These are phyloP conservation scores for Chloromyia formosa DNA, from an alignment of 2,888 invertebrate genomes.

Conservation along the genomic window DNA sequence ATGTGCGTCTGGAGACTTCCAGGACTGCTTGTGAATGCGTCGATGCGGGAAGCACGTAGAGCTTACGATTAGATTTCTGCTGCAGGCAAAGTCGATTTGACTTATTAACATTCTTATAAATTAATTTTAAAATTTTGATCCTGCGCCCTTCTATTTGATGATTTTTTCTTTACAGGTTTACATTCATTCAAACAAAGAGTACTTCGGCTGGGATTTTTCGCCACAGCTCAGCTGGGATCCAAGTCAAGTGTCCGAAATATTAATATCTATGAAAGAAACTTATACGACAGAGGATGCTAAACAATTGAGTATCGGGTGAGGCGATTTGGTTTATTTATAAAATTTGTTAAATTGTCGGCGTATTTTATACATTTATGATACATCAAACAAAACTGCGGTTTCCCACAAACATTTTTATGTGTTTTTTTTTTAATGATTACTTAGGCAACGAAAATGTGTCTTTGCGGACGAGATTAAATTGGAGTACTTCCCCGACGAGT, in stretches of 20 bases:
- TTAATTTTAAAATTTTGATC: too few species aligned
- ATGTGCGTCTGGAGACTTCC: too few species aligned
- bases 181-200: conserved; percentile 75
- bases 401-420: too few species aligned
- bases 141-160: too few species aligned
- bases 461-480: conserved; percentile 74
- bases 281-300: conserved; percentile 79
- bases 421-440: too few species aligned
- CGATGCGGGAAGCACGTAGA: too few species aligned
- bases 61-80: too few species aligned
- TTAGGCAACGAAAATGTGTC: conserved; percentile 75
- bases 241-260: conserved; percentile 58
- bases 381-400: too few species aligned
- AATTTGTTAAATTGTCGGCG: neutral
- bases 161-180: conserved; percentile 59
- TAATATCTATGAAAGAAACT: conserved; percentile 76
- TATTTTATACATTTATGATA: too few species aligned
- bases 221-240: conserved; percentile 77
- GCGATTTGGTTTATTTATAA: conserved; percentile 2
- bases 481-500: conserved; percentile 67
- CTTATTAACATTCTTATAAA: neutral
- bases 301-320: conserved; percentile 68
- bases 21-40: too few species aligned
- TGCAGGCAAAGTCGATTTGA: too few species aligned
- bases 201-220: conserved; percentile 73